Evolutionary conservation across 23 tunicate species (phyloP).

Genomic region (Trididemnum clinides): DNA sequence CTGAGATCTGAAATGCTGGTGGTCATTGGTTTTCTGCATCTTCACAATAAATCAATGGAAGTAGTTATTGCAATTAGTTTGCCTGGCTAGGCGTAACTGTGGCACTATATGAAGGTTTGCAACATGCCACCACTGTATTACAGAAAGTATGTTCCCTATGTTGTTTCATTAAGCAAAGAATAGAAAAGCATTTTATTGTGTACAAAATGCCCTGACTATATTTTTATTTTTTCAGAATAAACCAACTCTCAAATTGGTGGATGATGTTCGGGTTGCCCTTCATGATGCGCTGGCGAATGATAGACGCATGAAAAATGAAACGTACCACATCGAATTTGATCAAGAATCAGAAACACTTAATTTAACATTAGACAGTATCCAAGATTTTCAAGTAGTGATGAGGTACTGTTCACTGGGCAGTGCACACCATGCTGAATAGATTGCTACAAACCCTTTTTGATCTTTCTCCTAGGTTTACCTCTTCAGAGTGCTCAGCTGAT

Average conservation of each 20-base stretch:
- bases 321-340: not conserved
- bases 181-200: too few relatives aligned
- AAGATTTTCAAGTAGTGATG: not conserved
- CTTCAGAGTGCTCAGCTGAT: slow-evolving; percentile 25
- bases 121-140: too few relatives aligned
- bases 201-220: too few relatives aligned
- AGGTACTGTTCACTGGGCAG: too few relatives aligned
- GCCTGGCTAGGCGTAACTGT: too few relatives aligned
- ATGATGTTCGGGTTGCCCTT: not conserved
- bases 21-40: too few relatives aligned
- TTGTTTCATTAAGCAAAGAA: too few relatives aligned
- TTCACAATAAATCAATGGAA: too few relatives aligned
- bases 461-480: not conserved
- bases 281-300: not conserved
- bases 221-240: slow-evolving; percentile 12
- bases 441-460: not conserved
- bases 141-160: too few relatives aligned
- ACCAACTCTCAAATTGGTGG: slow-evolving; percentile 26
- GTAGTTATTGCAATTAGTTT: too few relatives aligned
- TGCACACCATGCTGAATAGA: not conserved
- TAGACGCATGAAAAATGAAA: not conserved
- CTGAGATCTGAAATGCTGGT: too few relatives aligned
- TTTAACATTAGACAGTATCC: not conserved
- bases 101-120: too few relatives aligned
- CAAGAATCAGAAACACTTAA: not conserved